Evolutionary conservation across 2,888 invertebrate genomes (phyloP).

Genomic region (Idaea dimidiata): DNA sequence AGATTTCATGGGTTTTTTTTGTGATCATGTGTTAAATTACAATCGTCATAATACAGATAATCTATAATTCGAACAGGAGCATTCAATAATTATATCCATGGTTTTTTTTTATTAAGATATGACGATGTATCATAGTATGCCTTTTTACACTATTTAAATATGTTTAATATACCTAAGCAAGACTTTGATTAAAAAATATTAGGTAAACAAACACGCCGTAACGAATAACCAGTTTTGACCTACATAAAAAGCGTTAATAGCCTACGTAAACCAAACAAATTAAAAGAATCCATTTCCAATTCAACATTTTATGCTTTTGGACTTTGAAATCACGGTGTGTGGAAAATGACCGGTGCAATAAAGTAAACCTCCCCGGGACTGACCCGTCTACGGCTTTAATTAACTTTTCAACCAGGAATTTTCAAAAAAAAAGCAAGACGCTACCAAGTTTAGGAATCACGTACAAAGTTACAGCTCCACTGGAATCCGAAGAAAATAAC

Average conservation of each 20-base stretch:
- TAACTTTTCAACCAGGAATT: slow-evolving; percentile 70
- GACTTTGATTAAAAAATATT: too few relatives aligned
- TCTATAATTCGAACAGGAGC: too few relatives aligned
- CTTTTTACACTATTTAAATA: too few relatives aligned
- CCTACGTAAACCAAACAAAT: slow-evolving; percentile 1
- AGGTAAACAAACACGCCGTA: too few relatives aligned
- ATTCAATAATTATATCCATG: too few relatives aligned
- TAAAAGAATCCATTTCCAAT: slow-evolving; percentile 28
- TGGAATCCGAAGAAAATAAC: slow-evolving; percentile 36
- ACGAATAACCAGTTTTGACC: too few relatives aligned
- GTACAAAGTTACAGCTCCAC: slow-evolving; percentile 40
- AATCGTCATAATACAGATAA: too few relatives aligned
- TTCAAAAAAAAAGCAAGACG: slow-evolving; percentile 55
- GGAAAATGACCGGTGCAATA: slow-evolving; percentile 66
- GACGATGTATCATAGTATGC: too few relatives aligned
- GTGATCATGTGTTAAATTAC: too few relatives aligned
- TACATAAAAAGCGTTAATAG: not conserved
- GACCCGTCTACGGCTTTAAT: slow-evolving; percentile 70
- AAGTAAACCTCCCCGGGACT: slow-evolving; percentile 69
- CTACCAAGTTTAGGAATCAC: slow-evolving; percentile 46
- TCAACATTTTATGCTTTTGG: slow-evolving; percentile 38
- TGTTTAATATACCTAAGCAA: too few relatives aligned
- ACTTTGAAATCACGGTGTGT: slow-evolving; percentile 42
- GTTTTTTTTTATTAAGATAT: too few relatives aligned
- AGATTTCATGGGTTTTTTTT: too few relatives aligned